These are phyloP conservation scores for Acanthosepion pharaonis DNA, from an alignment of 2,888 invertebrate species.

Conservation along the genomic window DNA sequence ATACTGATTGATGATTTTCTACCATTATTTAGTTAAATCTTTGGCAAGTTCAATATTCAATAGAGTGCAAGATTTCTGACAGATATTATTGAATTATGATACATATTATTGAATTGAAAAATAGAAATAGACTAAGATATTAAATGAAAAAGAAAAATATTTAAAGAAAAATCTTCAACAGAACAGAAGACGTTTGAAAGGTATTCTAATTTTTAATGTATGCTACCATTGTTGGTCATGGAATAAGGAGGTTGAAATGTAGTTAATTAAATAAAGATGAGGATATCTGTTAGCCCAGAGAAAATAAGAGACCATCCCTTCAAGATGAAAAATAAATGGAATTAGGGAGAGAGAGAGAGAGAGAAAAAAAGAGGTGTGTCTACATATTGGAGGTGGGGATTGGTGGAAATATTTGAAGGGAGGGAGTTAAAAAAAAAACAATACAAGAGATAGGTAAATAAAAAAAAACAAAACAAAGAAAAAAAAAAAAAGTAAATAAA, in stretches of 20 bases:
- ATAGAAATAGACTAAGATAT: too few species aligned
- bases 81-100: too few species aligned
- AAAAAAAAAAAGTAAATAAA: too few species aligned
- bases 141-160: too few species aligned
- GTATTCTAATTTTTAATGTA: neutral
- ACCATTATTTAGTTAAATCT: too few species aligned
- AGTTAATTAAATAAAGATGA: neutral
- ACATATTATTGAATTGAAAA: too few species aligned
- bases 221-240: neutral
- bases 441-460: neutral
- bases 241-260: neutral
- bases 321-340: neutral
- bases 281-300: neutral
- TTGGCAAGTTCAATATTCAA: too few species aligned
- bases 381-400: neutral
- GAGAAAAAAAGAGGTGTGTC: neutral
- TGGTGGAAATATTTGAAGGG: neutral
- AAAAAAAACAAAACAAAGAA: neutral
- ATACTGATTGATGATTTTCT: too few species aligned
- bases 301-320: neutral
- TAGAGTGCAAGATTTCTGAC: too few species aligned
- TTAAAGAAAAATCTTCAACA: neutral
- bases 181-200: neutral
- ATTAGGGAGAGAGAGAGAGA: neutral
- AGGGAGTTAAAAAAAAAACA: neutral